Conservation (phyloP, 2,113 vertebrate genomes). For the Oryctolagus cuniculus region DNA sequence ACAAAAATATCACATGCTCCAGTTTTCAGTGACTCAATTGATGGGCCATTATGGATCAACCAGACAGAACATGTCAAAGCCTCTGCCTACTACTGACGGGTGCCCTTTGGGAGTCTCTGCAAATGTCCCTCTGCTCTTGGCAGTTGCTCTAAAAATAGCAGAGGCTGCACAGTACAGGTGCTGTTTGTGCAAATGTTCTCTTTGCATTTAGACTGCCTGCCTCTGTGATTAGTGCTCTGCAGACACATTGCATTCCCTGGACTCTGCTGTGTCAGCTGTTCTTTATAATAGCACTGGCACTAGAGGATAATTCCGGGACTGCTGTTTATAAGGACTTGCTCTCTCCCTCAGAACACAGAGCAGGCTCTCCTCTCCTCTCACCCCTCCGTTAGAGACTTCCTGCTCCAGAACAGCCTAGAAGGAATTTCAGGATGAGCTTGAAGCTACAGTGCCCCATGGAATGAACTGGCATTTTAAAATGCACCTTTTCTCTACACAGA, state of each 20-base stretch:
- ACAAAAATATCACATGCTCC: conserved; percentile 11
- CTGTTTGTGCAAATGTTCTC: conserved; percentile 82
- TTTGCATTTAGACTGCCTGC: conserved; percentile 85
- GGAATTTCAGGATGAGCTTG: conserved; percentile 18
- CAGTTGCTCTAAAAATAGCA: conserved; percentile 81
- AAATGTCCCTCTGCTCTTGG: conserved; percentile 70
- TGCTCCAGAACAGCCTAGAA: conserved; percentile 22
- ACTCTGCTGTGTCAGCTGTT: conserved; percentile 87
- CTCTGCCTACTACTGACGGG: conserved; percentile 16
- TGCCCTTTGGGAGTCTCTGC: conserved; percentile 61
- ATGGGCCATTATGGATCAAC: conserved; percentile 1
- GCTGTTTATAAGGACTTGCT: conserved; percentile 75
- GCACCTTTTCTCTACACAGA: neutral
- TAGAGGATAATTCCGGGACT: conserved; percentile 64
- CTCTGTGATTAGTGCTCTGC: conserved; percentile 81
- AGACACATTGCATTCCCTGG: conserved; percentile 71
- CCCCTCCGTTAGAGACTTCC: neutral
- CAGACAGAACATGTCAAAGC: neutral
- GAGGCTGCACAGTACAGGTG: conserved; percentile 74
- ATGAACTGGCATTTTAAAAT: conserved; percentile 12
- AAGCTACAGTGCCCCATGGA: neutral
- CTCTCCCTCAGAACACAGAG: conserved; percentile 41
- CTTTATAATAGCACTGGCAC: conserved; percentile 71
- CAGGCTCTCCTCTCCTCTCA: conserved; percentile 30
- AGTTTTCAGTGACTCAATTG: conserved; percentile 43